Conservation (phyloP, 2,888 invertebrate genomes). For the Ophion ventricosus region DNA sequence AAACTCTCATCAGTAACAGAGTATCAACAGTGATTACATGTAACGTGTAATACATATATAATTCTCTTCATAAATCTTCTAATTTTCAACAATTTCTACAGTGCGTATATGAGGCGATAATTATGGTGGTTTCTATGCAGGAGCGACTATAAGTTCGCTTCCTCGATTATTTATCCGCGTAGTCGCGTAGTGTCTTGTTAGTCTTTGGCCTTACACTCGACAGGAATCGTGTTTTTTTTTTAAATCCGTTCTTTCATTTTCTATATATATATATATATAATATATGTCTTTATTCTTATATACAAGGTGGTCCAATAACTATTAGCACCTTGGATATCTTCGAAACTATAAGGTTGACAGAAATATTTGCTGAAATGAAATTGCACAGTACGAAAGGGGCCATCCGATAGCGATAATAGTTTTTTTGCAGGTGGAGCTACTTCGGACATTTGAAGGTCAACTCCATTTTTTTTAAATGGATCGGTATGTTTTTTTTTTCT, state of each 20-base stretch:
- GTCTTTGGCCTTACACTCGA: neutral
- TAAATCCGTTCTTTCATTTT: neutral
- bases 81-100: slow-evolving; percentile 25
- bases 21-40: slow-evolving; percentile 59
- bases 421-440: too few relatives aligned
- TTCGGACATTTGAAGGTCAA: too few relatives aligned
- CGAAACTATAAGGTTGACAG: too few relatives aligned
- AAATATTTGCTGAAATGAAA: too few relatives aligned
- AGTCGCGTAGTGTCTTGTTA: neutral
- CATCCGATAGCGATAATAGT: too few relatives aligned
- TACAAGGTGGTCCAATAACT: too few relatives aligned
- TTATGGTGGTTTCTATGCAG: neutral
- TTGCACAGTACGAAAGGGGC: too few relatives aligned
- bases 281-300: too few relatives aligned
- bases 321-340: too few relatives aligned
- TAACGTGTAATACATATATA: neutral
- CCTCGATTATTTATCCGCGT: slow-evolving; percentile 3
- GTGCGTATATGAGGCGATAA: neutral
- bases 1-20: slow-evolving; percentile 42
- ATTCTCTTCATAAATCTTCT: neutral
- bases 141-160: neutral
- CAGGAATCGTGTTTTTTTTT: neutral
- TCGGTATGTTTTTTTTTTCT: too few relatives aligned
- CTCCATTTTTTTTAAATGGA: too few relatives aligned
- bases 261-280: too few relatives aligned